Percentiles rank a stretch among this genome's conserved stretches.
phyloP scores from a whole-genome alignment of 1,140 invertebrate species.

The Zaprionus ghesquierei region DNA sequence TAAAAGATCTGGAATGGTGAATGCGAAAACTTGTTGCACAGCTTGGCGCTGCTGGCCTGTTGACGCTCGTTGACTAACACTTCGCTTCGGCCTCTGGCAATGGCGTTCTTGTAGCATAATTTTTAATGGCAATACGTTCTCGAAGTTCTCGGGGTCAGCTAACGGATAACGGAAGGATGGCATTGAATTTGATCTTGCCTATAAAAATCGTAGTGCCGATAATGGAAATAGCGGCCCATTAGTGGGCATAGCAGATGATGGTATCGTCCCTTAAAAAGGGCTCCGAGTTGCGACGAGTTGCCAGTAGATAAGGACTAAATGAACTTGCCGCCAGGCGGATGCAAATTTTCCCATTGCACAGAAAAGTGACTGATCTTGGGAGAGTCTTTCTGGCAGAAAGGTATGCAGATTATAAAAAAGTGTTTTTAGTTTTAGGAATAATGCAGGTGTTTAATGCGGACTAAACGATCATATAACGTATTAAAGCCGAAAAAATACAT shows the following conservation, averaged over 20 bases:
- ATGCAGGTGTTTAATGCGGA: neutral
- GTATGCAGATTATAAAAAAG: neutral
- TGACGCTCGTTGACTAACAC: conserved; percentile 61
- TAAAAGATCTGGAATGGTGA: conserved; percentile 61
- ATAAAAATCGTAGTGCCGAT: conserved; percentile 49
- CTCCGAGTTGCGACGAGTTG: neutral
- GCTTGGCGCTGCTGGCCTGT: conserved; percentile 24
- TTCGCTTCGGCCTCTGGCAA: conserved; percentile 61
- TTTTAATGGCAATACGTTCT: conserved; percentile 72
- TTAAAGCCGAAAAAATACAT: neutral
- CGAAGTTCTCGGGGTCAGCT: conserved; percentile 65
- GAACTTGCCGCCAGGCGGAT: neutral
- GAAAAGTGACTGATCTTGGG: neutral
- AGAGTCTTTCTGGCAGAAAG: neutral
- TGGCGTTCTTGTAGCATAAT: conserved; percentile 63
- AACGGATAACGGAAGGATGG: conserved; percentile 67
- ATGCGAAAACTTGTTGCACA: conserved; percentile 30
- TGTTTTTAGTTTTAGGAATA: neutral
- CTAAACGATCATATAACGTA: neutral
- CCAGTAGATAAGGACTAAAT: neutral
- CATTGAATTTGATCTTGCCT: conserved; percentile 68
- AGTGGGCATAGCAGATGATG: neutral
- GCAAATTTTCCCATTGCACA: no score
- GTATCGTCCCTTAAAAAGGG: neutral
- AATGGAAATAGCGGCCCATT: conserved; percentile 34